Evolutionary conservation across 2,888 invertebrate genomes (phyloP), one percentile per base, ranked within the genome.

Genomic region (Acronicta alni): DNA sequence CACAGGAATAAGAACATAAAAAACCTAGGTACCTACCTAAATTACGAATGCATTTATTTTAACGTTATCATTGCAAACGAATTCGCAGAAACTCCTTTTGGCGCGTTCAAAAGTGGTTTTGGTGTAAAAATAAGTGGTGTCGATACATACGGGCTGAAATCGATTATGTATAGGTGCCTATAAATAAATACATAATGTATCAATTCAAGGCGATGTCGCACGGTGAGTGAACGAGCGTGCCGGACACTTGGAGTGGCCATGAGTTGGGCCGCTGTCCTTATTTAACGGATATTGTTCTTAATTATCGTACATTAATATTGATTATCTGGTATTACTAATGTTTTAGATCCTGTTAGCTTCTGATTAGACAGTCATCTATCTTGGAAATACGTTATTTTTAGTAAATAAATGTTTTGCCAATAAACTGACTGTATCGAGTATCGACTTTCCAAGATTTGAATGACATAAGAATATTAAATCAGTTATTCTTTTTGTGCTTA

Each of bases 131-230:
- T 66, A 75, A 66, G 55, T 48, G 32, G 51, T 44, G 45, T 72
- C 49, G n/a, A 42, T 73, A 54, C 17, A 65, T 59, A 52, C 69
- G 51, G 12, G 17, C 49, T 57, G 51, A 56, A 51, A 61, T 75
- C 57, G 68, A 58, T 61, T 61, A 75, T 61, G 43, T 64, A 54
- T 53, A 59, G 56, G 47, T 51, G 57, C 43, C 53, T 71, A 73
- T 75, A 77, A 69, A 81, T 77, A 79, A 70, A 81, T 73, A 81
- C 56, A 67, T 72, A 81, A 35, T 67, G 74, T 76, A 81, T 75
- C 67, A 70, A 77, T 76, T 84, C 83, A 82, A 84, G 85, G 83
- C 81, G 83, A 86, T 89, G 90, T 89, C 91, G 85, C 86, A 84
- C 86, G 82, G 84, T 87, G 87, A 89, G 85, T 88, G 88, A 86